Percentiles rank a stretch among this genome's conserved stretches.
These are phyloP conservation scores for Tiphia femorata DNA, from an alignment of 2,888 invertebrate genomes.

Conservation along the genomic window DNA sequence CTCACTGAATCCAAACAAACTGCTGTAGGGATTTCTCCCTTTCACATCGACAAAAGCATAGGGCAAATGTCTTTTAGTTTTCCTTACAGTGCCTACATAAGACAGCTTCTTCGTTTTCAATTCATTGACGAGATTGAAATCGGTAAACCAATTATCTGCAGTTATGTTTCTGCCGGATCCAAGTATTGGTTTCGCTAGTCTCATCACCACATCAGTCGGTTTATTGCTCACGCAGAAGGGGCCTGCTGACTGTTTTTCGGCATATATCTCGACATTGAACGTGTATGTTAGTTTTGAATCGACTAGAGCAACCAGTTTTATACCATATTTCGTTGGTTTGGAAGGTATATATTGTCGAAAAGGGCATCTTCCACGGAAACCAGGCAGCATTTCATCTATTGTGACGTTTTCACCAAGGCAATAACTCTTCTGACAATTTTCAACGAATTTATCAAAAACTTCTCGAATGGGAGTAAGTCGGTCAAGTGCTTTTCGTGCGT, in stretches of 20 bases:
- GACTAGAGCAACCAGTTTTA: constrained; percentile 40
- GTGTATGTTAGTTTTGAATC: constrained; percentile 23
- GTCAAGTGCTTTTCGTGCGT: constrained; percentile 26
- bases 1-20: neutral
- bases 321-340: constrained; percentile 46
- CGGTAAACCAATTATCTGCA: neutral
- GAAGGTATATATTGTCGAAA: constrained; percentile 6
- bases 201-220: neutral
- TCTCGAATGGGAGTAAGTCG: constrained; percentile 37
- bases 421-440: constrained; percentile 35
- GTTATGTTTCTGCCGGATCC: neutral
- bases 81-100: neutral
- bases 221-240: neutral
- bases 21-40: neutral
- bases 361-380: constrained; percentile 42
- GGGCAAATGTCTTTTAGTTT: neutral
- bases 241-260: neutral
- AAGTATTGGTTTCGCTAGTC: neutral
- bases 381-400: constrained; percentile 45
- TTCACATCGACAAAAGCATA: neutral
- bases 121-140: neutral
- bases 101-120: neutral
- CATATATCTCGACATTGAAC: neutral
- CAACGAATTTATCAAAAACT: constrained; percentile 39
- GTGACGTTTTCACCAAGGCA: constrained; percentile 32